Conservation (phyloP, 2,113 vertebrate species). For the Hemiprocne comata region DNA sequence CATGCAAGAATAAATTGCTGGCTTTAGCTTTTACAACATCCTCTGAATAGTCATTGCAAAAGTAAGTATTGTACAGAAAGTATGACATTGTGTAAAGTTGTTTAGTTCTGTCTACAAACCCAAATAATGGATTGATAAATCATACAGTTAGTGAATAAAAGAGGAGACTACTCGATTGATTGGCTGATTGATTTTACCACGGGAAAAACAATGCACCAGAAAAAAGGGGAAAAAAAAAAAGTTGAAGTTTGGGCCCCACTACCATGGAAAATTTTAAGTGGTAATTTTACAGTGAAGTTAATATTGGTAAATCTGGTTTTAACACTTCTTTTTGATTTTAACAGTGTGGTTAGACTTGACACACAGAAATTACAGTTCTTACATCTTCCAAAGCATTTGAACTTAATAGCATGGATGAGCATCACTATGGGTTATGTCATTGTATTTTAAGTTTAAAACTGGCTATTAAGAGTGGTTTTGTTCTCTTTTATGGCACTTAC, state of each 20-base stretch:
- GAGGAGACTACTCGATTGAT: background rate
- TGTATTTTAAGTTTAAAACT: background rate
- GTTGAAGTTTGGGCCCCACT: rapidly evolving
- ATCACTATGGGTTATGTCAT: background rate
- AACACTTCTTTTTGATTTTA: background rate
- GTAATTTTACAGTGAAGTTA: background rate
- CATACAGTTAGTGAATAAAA: background rate
- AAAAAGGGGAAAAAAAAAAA: background rate
- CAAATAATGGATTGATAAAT: background rate
- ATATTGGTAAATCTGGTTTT: background rate
- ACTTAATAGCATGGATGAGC: background rate
- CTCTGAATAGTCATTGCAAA: background rate
- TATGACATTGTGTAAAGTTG: background rate
- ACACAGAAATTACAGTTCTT: background rate
- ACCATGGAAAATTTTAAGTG: background rate
- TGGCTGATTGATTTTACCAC: background rate
- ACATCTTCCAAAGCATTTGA: background rate
- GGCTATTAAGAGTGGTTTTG: rapidly evolving
- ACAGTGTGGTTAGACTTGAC: background rate
- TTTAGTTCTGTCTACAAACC: background rate
- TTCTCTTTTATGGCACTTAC: background rate
- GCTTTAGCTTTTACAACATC: background rate
- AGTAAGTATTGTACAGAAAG: background rate
- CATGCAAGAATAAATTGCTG: background rate
- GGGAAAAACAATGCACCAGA: background rate